Percentiles rank a stretch among this genome's conserved stretches.
These are phyloP conservation scores for Leuciscus idus DNA, from an alignment of 2,113 vertebrate species.

Conservation along the genomic window DNA sequence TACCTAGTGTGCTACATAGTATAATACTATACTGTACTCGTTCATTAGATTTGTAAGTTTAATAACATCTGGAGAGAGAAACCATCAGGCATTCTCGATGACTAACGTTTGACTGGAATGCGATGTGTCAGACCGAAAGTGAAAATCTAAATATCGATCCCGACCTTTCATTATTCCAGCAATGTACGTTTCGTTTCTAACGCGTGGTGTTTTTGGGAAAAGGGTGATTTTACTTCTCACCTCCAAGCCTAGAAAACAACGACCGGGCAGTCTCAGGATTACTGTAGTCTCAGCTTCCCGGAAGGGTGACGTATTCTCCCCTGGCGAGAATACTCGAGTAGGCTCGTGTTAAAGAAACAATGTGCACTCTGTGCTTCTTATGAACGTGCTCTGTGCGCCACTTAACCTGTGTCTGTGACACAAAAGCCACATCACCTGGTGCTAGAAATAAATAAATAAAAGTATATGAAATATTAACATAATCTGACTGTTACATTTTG, in stretches of 20 bases:
- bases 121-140: slow-evolving; percentile 46
- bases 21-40: not conserved
- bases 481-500: not conserved
- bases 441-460: not conserved
- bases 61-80: not conserved
- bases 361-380: not conserved
- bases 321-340: slow-evolving; percentile 18
- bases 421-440: not conserved
- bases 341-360: slow-evolving; percentile 49
- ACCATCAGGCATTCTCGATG: not conserved
- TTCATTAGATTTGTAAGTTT: not conserved
- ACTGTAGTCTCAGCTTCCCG: slow-evolving; percentile 66
- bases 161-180: not conserved
- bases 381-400: not conserved
- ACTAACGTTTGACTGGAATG: slow-evolving; percentile 51
- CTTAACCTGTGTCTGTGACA: not conserved
- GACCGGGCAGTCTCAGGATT: slow-evolving; percentile 2
- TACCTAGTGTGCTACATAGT: not conserved
- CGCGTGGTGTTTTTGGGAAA: slow-evolving; percentile 49
- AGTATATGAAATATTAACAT: not conserved
- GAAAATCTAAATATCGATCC: slow-evolving; percentile 33
- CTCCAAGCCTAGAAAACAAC: slow-evolving; percentile 4
- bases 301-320: slow-evolving; percentile 67
- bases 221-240: slow-evolving; percentile 5
- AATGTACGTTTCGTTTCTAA: slow-evolving; percentile 3